phyloP scores from a whole-genome alignment of 1,140 invertebrate genomes.

The Papilio xuthus region DNA sequence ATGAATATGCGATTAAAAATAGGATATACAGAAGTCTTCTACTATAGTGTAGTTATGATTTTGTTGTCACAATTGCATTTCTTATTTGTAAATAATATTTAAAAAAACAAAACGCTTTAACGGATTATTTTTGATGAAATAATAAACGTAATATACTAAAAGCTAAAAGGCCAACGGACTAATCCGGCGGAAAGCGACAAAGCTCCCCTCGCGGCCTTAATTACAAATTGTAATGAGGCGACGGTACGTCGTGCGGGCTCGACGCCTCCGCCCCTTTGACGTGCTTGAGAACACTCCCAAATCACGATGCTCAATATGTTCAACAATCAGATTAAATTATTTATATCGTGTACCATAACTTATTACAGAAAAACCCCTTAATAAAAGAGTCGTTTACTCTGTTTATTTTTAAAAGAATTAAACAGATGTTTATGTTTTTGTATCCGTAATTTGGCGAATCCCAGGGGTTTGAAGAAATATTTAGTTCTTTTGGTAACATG shows the following conservation, averaged over 20 bases:
- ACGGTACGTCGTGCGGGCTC: slow-evolving; percentile 52
- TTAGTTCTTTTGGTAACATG: background rate
- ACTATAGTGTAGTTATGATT: no score
- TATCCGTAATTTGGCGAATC: background rate
- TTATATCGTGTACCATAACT: no score
- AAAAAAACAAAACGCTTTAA: no score
- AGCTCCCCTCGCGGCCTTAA: slow-evolving; percentile 64
- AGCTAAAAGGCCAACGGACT: slow-evolving; percentile 16
- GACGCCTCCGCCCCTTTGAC: slow-evolving; percentile 31
- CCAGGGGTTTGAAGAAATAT: background rate
- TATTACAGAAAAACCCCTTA: no score
- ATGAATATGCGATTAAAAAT: no score
- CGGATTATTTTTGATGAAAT: background rate
- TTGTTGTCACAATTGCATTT: background rate
- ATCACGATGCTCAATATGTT: slow-evolving; percentile 24
- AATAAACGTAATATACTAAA: slow-evolving; percentile 26
- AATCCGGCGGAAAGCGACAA: slow-evolving; percentile 9
- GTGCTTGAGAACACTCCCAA: slow-evolving; percentile 28
- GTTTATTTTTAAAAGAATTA: no score
- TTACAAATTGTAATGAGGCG: slow-evolving; percentile 78
- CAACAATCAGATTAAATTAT: background rate
- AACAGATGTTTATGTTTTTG: no score
- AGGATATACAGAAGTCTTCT: no score
- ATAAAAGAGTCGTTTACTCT: no score
- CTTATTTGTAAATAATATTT: no score